Evolutionary conservation across 2,888 invertebrate genomes (phyloP).

Genomic region (Nebria brevicollis): DNA sequence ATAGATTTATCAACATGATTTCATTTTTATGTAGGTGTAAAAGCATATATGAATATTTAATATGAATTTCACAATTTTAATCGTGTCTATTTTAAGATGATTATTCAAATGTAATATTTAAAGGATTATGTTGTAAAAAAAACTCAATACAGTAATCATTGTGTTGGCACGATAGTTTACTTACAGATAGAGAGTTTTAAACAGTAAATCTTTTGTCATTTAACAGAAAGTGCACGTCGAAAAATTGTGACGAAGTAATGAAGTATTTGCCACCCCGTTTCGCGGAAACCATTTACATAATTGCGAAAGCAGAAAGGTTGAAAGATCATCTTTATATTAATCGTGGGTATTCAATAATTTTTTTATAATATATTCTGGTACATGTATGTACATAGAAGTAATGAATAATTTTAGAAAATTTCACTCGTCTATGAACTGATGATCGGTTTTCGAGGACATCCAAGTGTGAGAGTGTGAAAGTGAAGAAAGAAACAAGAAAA

Average conservation of each 20-base stretch:
- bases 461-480: neutral
- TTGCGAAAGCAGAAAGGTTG: neutral
- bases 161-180: too few relatives aligned
- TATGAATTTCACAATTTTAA: neutral
- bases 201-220: too few relatives aligned
- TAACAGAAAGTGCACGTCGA: neutral
- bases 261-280: neutral
- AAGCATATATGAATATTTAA: neutral
- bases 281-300: neutral
- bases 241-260: neutral
- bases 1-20: neutral
- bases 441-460: neutral
- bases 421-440: neutral
- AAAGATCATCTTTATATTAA: neutral
- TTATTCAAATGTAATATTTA: too few relatives aligned
- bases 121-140: too few relatives aligned
- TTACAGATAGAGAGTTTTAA: too few relatives aligned
- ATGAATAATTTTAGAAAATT: slow-evolving; percentile 1
- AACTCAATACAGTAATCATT: too few relatives aligned
- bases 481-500: neutral
- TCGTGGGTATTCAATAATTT: neutral
- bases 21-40: neutral
- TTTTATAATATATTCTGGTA: neutral
- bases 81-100: neutral
- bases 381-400: neutral